These are phyloP conservation scores for Xestia xanthographa DNA, from an alignment of 2,888 invertebrate species.

Conservation along the genomic window DNA sequence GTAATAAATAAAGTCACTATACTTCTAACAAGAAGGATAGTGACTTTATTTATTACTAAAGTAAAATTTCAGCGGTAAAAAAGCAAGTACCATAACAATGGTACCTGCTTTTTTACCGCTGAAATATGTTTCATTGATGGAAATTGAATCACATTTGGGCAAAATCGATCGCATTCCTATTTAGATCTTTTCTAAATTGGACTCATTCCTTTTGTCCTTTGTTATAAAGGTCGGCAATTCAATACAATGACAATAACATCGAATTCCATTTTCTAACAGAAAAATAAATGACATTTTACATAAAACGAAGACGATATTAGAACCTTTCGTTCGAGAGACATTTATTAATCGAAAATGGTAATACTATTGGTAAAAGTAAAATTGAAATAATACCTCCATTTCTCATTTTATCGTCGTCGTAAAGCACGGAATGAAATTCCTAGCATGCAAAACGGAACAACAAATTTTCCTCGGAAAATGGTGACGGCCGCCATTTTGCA, in stretches of 20 bases:
- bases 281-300: slow-evolving; percentile 16
- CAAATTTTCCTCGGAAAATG: slow-evolving; percentile 50
- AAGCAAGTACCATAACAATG: no score
- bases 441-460: slow-evolving; percentile 61
- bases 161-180: background rate
- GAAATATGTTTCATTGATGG: slow-evolving; percentile 4
- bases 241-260: slow-evolving; percentile 5
- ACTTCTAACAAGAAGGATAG: no score
- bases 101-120: background rate
- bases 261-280: slow-evolving; percentile 15
- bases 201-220: slow-evolving; percentile 14
- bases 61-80: no score
- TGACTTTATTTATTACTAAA: no score
- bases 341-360: slow-evolving; percentile 51
- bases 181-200: slow-evolving; percentile 8
- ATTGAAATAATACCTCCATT: slow-evolving; percentile 57
- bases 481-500: slow-evolving; percentile 55
- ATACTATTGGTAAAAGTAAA: slow-evolving; percentile 49
- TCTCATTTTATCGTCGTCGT: slow-evolving; percentile 63
- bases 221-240: slow-evolving; percentile 9
- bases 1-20: background rate
- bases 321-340: slow-evolving; percentile 34
- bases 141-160: background rate
- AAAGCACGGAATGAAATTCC: slow-evolving; percentile 59
- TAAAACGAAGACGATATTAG: slow-evolving; percentile 29